Evolutionary conservation across 2,113 vertebrate genomes (phyloP).

Genomic region (Scophthalmus maximus): DNA sequence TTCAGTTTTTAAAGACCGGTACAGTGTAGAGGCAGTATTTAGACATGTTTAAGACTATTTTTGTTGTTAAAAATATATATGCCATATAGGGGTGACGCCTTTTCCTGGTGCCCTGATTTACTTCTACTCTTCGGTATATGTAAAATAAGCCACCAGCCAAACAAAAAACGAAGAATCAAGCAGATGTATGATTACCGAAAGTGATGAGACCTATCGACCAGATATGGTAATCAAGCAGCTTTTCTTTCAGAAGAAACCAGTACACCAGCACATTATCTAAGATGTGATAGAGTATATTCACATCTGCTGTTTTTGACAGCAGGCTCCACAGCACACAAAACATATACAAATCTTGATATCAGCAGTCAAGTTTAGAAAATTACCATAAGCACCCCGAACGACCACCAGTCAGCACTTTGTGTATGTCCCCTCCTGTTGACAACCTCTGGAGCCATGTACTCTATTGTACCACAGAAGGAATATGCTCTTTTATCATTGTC

Average conservation of each 20-base stretch:
- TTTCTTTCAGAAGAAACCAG: constrained; percentile 45
- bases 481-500: constrained; percentile 96
- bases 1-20: background rate
- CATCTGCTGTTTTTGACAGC: background rate
- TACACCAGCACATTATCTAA: constrained; percentile 19
- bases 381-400: constrained; percentile 97
- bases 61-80: background rate
- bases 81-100: constrained; percentile 12
- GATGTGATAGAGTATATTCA: constrained; percentile 4
- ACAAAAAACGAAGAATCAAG: constrained; percentile 51
- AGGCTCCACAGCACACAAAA: constrained; percentile 11
- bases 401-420: constrained; percentile 98
- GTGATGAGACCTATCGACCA: constrained; percentile 57
- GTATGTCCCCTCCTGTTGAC: constrained; percentile 95
- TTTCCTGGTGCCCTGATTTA: constrained; percentile 33
- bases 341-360: too few relatives aligned
- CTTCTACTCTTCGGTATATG: constrained; percentile 57
- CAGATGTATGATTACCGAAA: constrained; percentile 49
- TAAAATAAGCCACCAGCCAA: constrained; percentile 56
- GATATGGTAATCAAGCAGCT: constrained; percentile 54
- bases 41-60: background rate
- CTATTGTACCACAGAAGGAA: constrained; percentile 96
- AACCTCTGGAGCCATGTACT: constrained; percentile 98
- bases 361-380: constrained; percentile 24
- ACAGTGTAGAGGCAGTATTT: background rate